Conservation (phyloP, 2,113 vertebrate species). For the Miniopterus natalensis region DNA sequence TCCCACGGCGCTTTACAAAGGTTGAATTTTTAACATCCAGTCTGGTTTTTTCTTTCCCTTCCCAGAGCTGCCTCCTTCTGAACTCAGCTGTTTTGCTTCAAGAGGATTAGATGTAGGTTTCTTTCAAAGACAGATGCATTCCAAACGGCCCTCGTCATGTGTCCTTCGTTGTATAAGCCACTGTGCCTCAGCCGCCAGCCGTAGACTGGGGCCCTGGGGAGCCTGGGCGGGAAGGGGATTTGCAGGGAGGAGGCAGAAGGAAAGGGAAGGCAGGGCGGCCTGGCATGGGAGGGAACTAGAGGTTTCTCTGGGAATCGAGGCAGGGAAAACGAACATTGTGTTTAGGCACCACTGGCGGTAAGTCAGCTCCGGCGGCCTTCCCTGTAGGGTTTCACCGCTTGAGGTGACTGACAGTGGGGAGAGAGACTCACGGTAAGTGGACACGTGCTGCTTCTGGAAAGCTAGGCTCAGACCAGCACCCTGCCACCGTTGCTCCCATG, state of each 20-base stretch:
- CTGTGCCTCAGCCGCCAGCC: not conserved
- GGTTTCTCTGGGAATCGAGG: not conserved
- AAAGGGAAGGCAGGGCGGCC: not conserved
- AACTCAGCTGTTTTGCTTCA: not conserved
- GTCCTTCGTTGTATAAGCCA: constrained; percentile 8
- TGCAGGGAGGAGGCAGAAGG: not conserved
- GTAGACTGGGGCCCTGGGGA: not conserved
- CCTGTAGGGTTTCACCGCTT: not conserved
- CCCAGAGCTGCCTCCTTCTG: not conserved
- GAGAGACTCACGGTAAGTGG: not conserved
- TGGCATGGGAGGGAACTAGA: not conserved
- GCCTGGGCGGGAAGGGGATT: not conserved
- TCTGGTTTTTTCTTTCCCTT: not conserved
- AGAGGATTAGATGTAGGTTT: constrained; percentile 34
- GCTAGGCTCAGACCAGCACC: not conserved
- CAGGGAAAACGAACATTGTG: not conserved
- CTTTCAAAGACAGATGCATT: constrained; percentile 9
- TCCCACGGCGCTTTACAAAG: constrained; percentile 4
- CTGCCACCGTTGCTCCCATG: not conserved
- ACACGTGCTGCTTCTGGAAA: not conserved
- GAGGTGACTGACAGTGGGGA: not conserved
- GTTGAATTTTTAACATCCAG: constrained; percentile 21
- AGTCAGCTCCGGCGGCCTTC: not conserved
- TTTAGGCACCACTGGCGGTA: not conserved
- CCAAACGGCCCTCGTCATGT: not conserved